These are phyloP conservation scores for Rhynchomys soricoides DNA, from an alignment of 2,113 vertebrate genomes.

Conservation along the genomic window DNA sequence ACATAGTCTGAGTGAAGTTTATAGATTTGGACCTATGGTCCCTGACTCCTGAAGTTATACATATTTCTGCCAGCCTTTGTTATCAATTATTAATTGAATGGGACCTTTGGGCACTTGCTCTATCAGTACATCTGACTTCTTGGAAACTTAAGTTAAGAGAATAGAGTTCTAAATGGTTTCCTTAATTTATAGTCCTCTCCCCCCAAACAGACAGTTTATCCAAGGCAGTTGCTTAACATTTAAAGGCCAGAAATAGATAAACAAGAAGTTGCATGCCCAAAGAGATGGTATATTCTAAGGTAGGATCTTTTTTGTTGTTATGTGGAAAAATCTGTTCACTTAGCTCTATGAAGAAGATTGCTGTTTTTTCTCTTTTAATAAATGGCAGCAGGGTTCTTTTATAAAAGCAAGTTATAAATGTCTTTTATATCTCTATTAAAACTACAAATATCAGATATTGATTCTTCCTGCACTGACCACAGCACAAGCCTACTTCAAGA, in stretches of 20 bases:
- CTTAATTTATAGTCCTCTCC: neutral
- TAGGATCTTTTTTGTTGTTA: neutral
- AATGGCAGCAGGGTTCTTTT: slow-evolving; percentile 3
- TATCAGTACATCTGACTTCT: neutral
- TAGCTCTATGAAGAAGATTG: neutral
- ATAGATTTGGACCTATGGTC: neutral
- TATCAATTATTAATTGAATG: neutral
- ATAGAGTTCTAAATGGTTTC: slow-evolving; percentile 6
- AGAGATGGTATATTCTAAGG: slow-evolving; percentile 41
- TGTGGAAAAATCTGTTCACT: slow-evolving; percentile 42
- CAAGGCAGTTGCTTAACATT: slow-evolving; percentile 34
- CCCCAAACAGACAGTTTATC: neutral
- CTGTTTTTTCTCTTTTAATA: slow-evolving; percentile 53
- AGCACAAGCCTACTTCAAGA: slow-evolving; percentile 18
- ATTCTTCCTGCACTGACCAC: slow-evolving; percentile 49
- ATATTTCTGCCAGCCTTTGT: neutral
- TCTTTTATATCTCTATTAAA: slow-evolving; percentile 69
- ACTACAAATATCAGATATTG: slow-evolving; percentile 49
- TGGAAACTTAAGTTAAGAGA: neutral
- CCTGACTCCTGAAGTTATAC: neutral
- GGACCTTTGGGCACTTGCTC: neutral
- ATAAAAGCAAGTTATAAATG: slow-evolving; percentile 50
- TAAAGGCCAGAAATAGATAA: slow-evolving; percentile 48
- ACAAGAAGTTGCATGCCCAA: slow-evolving; percentile 46
- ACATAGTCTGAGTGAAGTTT: neutral